Base-by-base conservation (phyloP, 2,888 invertebrate species). In the Ophion slaviceki region DNA sequence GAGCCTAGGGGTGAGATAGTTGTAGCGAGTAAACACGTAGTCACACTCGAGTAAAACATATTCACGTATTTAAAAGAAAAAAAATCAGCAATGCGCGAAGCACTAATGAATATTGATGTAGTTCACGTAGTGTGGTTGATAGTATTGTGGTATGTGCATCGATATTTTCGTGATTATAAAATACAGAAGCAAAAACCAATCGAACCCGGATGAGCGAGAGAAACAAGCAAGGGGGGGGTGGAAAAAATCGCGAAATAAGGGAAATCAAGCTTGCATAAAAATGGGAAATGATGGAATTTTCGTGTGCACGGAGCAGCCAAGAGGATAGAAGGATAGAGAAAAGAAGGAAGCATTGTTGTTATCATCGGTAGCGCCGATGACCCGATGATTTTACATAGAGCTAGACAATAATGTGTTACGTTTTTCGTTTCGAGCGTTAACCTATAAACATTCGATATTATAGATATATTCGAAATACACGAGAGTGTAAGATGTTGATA, bases 321-420 rank as follows among this genome's bases (percentile, higher is more conserved):
- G 68, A 62, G 68, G 59, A 24, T 32, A 47, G 36, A 10, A 62
- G 5, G 24, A 64, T n/a, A 36, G 28, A 40, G 70, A 80, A 71
- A 67, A 68, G 68, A 76, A 67, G 17, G 24, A 80, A 70, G 71
- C 71, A 86, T 88, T 86, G 84, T 87, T 82, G 87, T 89, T 89
- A 85, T 87, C 86, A 87, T 85, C 87, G 88, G 87, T 84, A 84
- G 88, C 57, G 79, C 85, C 87, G 88, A 88, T 89, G 88, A 85
- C 80, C 83, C 86, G 86, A 76, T 67, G 71, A 84, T 85, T 84
- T 62, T 79, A 77, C 80, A 87, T 86, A 89, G 89, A 87, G 87
- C 82, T 90, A 90, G 91, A 91, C 90, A 91, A 91, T 91, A 91
- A 87, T 83, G 86, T 87, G 87, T 90, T 91, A 84, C 87, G 88